phyloP scores from a whole-genome alignment of 1,140 invertebrate species.

The Tigriopus japonicus region DNA sequence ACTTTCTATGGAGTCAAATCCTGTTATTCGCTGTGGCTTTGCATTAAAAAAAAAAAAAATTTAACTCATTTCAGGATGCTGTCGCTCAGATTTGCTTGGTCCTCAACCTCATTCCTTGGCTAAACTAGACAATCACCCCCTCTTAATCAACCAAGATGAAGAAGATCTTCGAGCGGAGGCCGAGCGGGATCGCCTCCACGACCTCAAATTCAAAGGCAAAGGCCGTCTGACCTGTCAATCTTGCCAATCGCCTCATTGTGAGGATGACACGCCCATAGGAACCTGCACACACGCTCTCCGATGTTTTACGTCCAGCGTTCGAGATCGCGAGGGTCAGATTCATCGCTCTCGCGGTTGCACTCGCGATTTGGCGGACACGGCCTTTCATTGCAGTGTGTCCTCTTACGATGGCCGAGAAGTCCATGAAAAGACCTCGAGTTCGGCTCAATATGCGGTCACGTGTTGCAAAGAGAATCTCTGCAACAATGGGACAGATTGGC shows the following conservation, averaged over 20 bases:
- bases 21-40: no score
- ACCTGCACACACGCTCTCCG: background rate
- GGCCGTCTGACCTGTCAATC: background rate
- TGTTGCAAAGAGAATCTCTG: slow-evolving; percentile 9
- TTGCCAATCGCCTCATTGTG: slow-evolving; percentile 5
- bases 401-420: slow-evolving; percentile 2
- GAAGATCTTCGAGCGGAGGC: no score
- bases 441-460: slow-evolving; percentile 6
- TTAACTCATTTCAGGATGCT: no score
- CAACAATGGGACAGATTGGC: slow-evolving; percentile 4
- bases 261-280: background rate
- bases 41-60: no score
- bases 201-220: background rate
- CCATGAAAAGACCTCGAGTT: background rate
- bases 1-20: no score
- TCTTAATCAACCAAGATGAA: no score
- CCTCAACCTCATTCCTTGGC: no score
- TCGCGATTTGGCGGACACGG: slow-evolving; percentile 13
- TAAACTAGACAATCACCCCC: no score
- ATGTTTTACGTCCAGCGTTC: slow-evolving; percentile 9
- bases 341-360: slow-evolving; percentile 8
- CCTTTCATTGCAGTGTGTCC: background rate
- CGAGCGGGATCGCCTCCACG: no score
- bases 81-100: no score
- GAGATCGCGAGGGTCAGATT: background rate